These are phyloP conservation scores for Sialia sialis DNA, from an alignment of 2,113 vertebrate species.

Conservation along the genomic window DNA sequence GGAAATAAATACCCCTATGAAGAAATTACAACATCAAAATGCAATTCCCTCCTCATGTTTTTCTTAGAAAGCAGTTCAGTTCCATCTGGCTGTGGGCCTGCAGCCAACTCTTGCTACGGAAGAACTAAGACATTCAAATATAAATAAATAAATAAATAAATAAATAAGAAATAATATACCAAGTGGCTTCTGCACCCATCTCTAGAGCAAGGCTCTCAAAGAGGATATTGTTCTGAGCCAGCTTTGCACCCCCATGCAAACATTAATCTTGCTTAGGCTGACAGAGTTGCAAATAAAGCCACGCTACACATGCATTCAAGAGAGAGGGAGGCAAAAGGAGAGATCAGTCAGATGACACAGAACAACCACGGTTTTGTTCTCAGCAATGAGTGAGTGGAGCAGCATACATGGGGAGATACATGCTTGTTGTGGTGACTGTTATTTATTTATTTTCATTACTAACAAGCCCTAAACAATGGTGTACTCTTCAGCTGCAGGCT, in stretches of 20 bases:
- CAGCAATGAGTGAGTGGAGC: neutral
- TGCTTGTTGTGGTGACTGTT: neutral
- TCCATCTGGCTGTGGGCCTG: conserved; percentile 58
- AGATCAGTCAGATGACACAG: neutral
- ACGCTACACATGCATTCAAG: neutral
- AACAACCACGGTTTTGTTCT: conserved; percentile 41
- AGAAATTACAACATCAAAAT: conserved; percentile 63
- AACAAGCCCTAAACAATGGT: neutral
- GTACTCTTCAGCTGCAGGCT: neutral
- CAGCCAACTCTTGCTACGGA: conserved; percentile 58
- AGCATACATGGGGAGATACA: neutral
- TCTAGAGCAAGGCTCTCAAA: neutral
- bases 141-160: neutral
- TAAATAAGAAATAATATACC: neutral
- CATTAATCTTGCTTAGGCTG: conserved; percentile 24
- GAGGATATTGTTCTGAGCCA: neutral
- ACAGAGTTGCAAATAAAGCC: neutral
- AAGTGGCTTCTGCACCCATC: neutral
- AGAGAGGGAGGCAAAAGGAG: neutral
- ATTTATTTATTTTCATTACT: conserved; percentile 14
- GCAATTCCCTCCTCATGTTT: conserved; percentile 61
- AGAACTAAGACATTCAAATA: conserved; percentile 53
- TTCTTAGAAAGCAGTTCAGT: conserved; percentile 74
- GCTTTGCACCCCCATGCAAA: neutral
- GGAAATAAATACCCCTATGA: conserved; percentile 46